Evolutionary conservation across 1,140 invertebrate genomes (phyloP), one percentile per base, ranked within the genome.

Genomic region (Drosophila nikananu): DNA sequence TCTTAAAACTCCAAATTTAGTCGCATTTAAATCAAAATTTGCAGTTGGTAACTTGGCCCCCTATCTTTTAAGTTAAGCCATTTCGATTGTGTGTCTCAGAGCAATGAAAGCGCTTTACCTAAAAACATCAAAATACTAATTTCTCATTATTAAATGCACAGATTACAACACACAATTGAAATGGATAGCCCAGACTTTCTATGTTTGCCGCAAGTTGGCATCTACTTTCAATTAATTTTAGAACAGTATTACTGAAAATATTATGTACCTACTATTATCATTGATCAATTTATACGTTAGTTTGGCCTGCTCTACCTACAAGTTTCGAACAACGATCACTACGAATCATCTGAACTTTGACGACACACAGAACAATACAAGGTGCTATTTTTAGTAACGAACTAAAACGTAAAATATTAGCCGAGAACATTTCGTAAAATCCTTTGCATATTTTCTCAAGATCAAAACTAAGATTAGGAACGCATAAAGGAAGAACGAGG

Each of bases 331-430:
- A 84, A 90, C 77, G 77, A 87, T 70, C 81, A 84, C 61, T 71
- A 59, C 23, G 71, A 55, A 39, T 23, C 80, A 86, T 80, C 73
- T 83, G 52, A 78, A 74, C 80, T 86, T 74, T 48, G 55, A 76
- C 51, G 78, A 89, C 68, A 75, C 51, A 83, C 68, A 83, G 48
- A 66, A 84, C 70, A 87, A 89, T 84, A 90, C 70, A 89, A 84
- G 84, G 84, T 89, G 84, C 84, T 89, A 89, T 89, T 89, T 89
- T 89, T 89, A 90, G 74, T 89, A 84, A 66, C 39, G 52, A 63
- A 72, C 59, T 67, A 61, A 71, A 81, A 65, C 37, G 7, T 51
- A 46, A 68, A 73, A 75, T 68, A 71, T 52, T 66, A 68, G 77
- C 42, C 42, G 77, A 81, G 23, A 75, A 65, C 60, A 72, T 78